Base-by-base conservation (phyloP, 2,797 vertebrate species). In the Moxostoma hubbsi region DNA sequence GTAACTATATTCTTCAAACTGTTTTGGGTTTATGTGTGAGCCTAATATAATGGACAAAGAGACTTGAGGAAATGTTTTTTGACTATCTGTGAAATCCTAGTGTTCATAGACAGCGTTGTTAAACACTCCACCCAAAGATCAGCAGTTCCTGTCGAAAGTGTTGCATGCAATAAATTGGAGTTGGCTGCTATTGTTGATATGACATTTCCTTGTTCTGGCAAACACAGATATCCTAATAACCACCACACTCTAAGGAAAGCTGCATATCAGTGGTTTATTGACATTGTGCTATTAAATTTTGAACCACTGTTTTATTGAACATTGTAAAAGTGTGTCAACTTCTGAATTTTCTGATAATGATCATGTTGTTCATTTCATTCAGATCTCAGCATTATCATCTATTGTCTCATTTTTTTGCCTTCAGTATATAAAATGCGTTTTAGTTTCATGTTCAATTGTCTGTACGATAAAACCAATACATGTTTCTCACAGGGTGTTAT, bases 401-500 rank as follows among this genome's bases (percentile, higher is more conserved):
- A 36, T 36, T 36, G 36, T 36, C 36, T 4, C 4, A 36, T 2
- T 2, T 2, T 36, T 36, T 36, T 36, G 36, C 36, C 36, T 36
- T 36, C 36, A 36, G 36, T 36, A 36, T 36, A 36, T 4, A 75
- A 46, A 16, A 11, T 43, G 46, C 13, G 43, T 77, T 59, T 58
- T 45, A 10, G 4, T 69, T 8, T 54, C 36, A 70, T 54, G 6
- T 1, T 4, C 15, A 5, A 36, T 45, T 77, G 8, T 63, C 7
- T 8, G 53, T 13, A 18, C 16, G 11, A 64, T 72, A 36, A 36
- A 36, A 76, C 54, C 36, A 18, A 63, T 53, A 6, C 45, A 55
- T 16, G n/a, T 71, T 85, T 57, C 57, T 81, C 46, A 69, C 89
- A 95, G 94, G 95, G 94, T 1, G 94, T 95, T 64, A 94, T 95